Percentiles rank a stretch among this genome's conserved stretches.
Conservation (phyloP, 2,888 invertebrate species). For the Erpobdella octoculata region DNA sequence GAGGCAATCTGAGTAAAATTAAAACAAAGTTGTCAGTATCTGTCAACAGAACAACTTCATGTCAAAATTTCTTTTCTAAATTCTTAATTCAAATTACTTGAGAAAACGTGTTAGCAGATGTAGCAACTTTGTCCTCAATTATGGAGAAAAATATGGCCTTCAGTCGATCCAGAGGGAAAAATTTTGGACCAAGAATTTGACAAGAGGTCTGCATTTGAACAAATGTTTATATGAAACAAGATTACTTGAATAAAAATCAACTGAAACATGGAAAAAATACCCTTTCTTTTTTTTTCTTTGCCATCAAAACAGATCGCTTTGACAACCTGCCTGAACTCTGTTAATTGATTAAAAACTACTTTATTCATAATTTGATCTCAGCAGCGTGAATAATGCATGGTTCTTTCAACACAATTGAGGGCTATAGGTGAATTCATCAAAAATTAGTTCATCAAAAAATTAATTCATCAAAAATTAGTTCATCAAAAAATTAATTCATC, state of each 20-base stretch:
- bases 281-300: constrained; percentile 19
- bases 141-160: constrained; percentile 83
- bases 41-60: neutral
- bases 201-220: constrained; percentile 43
- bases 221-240: constrained; percentile 4
- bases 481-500: no score
- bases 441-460: no score
- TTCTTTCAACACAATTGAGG: no score
- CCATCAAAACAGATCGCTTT: neutral
- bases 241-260: neutral
- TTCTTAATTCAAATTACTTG: constrained; percentile 56
- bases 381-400: no score
- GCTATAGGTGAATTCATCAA: no score
- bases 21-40: neutral
- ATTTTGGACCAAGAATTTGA: constrained; percentile 67
- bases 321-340: constrained; percentile 12
- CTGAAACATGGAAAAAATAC: neutral
- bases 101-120: constrained; percentile 75
- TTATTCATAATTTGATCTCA: no score
- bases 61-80: neutral
- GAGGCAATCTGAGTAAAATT: constrained; percentile 63
- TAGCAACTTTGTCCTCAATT: constrained; percentile 71
- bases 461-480: no score
- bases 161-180: constrained; percentile 71
- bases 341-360: no score